Percentiles rank a stretch among this genome's conserved stretches.
phyloP scores from a whole-genome alignment of 2,888 invertebrate species.

The Zelleria hepariella region DNA sequence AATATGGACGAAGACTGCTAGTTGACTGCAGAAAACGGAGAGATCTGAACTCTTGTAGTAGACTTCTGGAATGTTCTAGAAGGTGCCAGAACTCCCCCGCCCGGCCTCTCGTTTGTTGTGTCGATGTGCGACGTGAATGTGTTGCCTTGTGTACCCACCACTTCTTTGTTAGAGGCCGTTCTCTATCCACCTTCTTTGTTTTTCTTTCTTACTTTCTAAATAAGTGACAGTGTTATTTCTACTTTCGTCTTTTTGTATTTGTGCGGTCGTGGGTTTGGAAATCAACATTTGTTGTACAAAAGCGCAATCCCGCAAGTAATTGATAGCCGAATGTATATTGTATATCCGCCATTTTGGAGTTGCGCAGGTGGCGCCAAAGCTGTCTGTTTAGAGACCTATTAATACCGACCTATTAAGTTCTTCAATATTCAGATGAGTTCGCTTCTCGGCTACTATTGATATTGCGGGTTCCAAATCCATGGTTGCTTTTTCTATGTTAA shows the following conservation, averaged over 20 bases:
- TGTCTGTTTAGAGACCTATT: too few relatives aligned
- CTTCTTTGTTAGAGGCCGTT: constrained; percentile 19
- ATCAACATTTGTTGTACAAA: too few relatives aligned
- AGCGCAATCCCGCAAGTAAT: too few relatives aligned
- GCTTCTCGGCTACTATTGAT: too few relatives aligned
- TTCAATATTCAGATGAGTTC: neutral
- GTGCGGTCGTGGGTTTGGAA: constrained; percentile 7
- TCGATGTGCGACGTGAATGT: constrained; percentile 10
- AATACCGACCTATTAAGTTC: too few relatives aligned
- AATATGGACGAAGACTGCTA: too few relatives aligned
- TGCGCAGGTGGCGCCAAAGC: too few relatives aligned
- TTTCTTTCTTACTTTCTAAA: neutral
- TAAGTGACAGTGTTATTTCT: neutral
- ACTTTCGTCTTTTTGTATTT: neutral
- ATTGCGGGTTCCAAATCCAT: neutral
- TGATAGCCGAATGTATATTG: too few relatives aligned
- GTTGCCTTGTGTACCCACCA: constrained; percentile 17
- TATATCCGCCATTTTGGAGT: too few relatives aligned
- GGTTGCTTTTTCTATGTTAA: neutral
- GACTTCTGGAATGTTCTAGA: neutral
- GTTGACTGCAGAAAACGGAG: too few relatives aligned
- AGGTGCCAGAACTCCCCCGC: neutral
- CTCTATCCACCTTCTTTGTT: constrained; percentile 1
- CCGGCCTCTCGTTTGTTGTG: neutral
- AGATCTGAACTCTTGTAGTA: too few relatives aligned